Evolutionary conservation across 2,888 invertebrate species (phyloP), one percentile per base, ranked within the genome.

Genomic region (Caenorhabditis doughertyi): DNA sequence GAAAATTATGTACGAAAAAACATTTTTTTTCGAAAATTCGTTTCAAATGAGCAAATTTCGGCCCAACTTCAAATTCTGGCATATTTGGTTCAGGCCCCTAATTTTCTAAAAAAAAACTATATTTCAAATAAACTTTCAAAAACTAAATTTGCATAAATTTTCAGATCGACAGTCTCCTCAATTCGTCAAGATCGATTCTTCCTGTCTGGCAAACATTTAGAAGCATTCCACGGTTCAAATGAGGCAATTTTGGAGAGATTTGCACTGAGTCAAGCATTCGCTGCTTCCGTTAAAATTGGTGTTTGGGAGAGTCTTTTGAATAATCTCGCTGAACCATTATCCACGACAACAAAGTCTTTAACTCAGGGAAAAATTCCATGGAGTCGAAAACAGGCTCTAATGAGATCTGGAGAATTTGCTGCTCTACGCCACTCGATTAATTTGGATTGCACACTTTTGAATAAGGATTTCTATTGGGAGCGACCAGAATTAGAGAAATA

Each of bases 381-480:
- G 90, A 86, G 76, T 25, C 79, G 88, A 8, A 86, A 87, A 42
- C 82, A 89, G 56, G 87, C 90, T 0, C 71, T 90, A 18, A 81
- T 81, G 81, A 87, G 83, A 64, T 86, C 89, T 7, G 90, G 90
- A 25, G 87, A 89, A 39, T 89, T 90, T 62, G 89, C 89, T 1
- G 88, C 85, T 42, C 53, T 88, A 25, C 70, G 88, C 4, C 97
- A 97, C 93, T 94, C 95, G 23, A 95, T 98, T 70, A 98, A 97
- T 92, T 94, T 98, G 85, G 96, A 96, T 88, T 97, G 97, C 0
- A 97, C 98, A 92, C 93, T 98, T 53, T 93, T 98, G 85, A 96
- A 96, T 0, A 97, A 98, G 0, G 98, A 98, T 93, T 97, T 97
- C 93, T 98, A 98, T 93, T 98, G 98, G 98, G 98, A 98, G 90